These are phyloP conservation scores for Argentina silus DNA, from an alignment of 2,797 vertebrate species.

Conservation along the genomic window DNA sequence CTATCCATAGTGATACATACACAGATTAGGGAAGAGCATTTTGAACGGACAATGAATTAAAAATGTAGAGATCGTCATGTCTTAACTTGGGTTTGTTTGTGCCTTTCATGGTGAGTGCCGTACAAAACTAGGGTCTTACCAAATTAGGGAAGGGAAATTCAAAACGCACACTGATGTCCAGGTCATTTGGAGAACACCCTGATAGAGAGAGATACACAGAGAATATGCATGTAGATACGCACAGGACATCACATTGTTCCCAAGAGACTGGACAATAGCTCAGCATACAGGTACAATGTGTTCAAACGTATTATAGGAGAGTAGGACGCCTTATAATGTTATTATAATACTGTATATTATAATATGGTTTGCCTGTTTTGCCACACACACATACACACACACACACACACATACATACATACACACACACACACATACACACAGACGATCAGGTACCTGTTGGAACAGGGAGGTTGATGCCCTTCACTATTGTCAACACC, in stretches of 20 bases:
- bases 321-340: too few relatives aligned
- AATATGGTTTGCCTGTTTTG: too few relatives aligned
- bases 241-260: neutral
- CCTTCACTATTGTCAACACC: constrained; percentile 67
- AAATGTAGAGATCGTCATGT: neutral
- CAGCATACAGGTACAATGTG: too few relatives aligned
- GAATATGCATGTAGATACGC: neutral
- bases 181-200: constrained; percentile 60
- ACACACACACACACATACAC: too few relatives aligned
- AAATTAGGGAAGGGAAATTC: constrained; percentile 76
- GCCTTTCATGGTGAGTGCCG: neutral
- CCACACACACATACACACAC: too few relatives aligned
- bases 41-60: too few relatives aligned
- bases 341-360: too few relatives aligned
- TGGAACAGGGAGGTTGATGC: constrained; percentile 67
- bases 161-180: constrained; percentile 77
- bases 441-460: constrained; percentile 51
- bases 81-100: neutral
- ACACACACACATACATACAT: too few relatives aligned
- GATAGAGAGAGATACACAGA: constrained; percentile 38
- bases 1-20: constrained; percentile 44
- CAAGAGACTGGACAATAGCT: too few relatives aligned
- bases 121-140: constrained; percentile 61
- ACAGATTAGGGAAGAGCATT: neutral
- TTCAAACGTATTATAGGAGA: too few relatives aligned